These are phyloP conservation scores for Polydrusus cervinus DNA, from an alignment of 2,888 invertebrate genomes.

Conservation along the genomic window DNA sequence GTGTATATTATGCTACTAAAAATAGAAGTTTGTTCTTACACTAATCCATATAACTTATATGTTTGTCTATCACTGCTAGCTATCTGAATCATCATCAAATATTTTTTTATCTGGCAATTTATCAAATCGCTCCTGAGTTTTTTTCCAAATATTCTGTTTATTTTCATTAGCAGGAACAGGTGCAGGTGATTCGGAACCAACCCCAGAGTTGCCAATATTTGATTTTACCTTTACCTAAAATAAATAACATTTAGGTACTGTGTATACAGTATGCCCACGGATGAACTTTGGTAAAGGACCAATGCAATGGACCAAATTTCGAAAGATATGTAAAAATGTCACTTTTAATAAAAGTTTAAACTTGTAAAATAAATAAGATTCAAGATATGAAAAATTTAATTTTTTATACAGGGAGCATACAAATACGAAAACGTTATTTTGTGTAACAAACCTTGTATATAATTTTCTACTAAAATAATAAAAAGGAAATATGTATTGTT, in stretches of 20 bases:
- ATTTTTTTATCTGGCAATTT: constrained; percentile 58
- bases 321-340: too few relatives aligned
- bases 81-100: constrained; percentile 54
- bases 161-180: constrained; percentile 36
- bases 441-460: too few relatives aligned
- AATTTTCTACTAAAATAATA: too few relatives aligned
- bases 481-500: too few relatives aligned
- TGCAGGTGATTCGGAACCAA: constrained; percentile 56
- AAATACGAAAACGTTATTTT: too few relatives aligned
- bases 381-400: too few relatives aligned
- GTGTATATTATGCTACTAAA: neutral
- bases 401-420: too few relatives aligned
- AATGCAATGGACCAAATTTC: too few relatives aligned
- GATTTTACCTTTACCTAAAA: constrained; percentile 60
- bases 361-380: too few relatives aligned
- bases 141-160: constrained; percentile 62
- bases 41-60: neutral
- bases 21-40: neutral
- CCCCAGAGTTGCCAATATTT: constrained; percentile 63
- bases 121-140: constrained; percentile 64
- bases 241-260: constrained; percentile 12
- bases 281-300: too few relatives aligned
- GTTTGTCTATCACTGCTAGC: neutral
- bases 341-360: too few relatives aligned
- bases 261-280: too few relatives aligned